These are phyloP conservation scores for Nasonovia ribisnigri DNA, from an alignment of 2,888 invertebrate species.

Conservation along the genomic window DNA sequence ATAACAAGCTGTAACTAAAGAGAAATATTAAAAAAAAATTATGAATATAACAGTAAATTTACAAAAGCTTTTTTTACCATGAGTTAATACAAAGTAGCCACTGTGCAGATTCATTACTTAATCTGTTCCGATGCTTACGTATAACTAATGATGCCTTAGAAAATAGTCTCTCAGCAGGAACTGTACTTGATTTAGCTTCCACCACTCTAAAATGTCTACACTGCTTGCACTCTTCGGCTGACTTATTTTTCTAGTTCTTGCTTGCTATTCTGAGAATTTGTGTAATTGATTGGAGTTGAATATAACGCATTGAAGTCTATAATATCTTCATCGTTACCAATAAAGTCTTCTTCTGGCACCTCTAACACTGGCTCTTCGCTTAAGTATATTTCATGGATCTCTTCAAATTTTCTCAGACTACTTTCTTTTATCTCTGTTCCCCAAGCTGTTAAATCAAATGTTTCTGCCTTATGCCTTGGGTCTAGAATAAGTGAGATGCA, in stretches of 20 bases:
- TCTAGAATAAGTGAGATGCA: no score
- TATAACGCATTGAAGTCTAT: background rate
- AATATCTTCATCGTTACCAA: no score
- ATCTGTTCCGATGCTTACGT: constrained; percentile 33
- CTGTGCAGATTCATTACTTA: constrained; percentile 40
- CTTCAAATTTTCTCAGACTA: no score
- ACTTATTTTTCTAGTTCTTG: constrained; percentile 13
- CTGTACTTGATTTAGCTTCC: constrained; percentile 63
- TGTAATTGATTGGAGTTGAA: background rate
- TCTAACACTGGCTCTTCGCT: no score
- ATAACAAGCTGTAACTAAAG: background rate
- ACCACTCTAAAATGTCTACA: constrained; percentile 66
- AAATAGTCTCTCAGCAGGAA: constrained; percentile 66
- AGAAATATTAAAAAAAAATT: background rate
- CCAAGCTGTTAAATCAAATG: no score
- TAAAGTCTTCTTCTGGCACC: no score
- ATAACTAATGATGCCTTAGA: constrained; percentile 66
- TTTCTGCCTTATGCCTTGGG: no score
- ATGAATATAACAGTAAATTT: background rate
- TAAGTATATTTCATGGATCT: no score
- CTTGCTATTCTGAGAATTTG: background rate
- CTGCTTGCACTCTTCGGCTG: constrained; percentile 19
- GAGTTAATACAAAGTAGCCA: constrained; percentile 21
- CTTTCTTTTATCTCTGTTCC: no score
- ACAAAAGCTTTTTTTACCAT: background rate